Conservation (phyloP, 2,888 invertebrate species). For the Hypsopygia costalis region DNA sequence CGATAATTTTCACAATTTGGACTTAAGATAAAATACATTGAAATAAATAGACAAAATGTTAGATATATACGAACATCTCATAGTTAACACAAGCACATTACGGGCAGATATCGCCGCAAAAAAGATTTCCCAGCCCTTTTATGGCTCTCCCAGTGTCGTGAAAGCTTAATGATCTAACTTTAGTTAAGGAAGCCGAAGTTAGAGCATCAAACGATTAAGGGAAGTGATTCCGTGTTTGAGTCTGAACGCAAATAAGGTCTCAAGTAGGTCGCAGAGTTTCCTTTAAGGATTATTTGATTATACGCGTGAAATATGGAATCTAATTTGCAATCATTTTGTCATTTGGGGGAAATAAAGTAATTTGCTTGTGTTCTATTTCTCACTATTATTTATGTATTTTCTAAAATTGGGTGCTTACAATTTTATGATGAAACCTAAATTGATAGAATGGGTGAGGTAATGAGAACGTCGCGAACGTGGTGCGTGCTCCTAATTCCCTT, state of each 20-base stretch:
- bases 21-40: too few species aligned
- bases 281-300: background rate
- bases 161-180: slow-evolving; percentile 19
- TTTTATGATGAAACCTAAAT: too few species aligned
- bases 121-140: slow-evolving; percentile 11
- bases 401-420: too few species aligned
- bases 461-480: too few species aligned
- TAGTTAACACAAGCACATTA: slow-evolving; percentile 5
- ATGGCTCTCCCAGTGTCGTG: slow-evolving; percentile 12
- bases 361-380: background rate
- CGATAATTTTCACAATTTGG: too few species aligned
- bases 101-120: slow-evolving; percentile 7
- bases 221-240: slow-evolving; percentile 11
- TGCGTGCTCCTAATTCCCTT: too few species aligned
- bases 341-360: background rate
- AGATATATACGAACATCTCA: too few species aligned
- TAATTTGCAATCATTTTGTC: background rate
- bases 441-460: too few species aligned
- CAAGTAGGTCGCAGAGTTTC: background rate
- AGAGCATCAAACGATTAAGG: slow-evolving; percentile 17
- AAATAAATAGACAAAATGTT: too few species aligned
- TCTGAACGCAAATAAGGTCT: slow-evolving; percentile 2
- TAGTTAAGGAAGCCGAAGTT: slow-evolving; percentile 16
- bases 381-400: too few species aligned
- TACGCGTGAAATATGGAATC: background rate